Evolutionary conservation across 2,888 invertebrate species (phyloP).

Genomic region (Parelbella ahira): DNA sequence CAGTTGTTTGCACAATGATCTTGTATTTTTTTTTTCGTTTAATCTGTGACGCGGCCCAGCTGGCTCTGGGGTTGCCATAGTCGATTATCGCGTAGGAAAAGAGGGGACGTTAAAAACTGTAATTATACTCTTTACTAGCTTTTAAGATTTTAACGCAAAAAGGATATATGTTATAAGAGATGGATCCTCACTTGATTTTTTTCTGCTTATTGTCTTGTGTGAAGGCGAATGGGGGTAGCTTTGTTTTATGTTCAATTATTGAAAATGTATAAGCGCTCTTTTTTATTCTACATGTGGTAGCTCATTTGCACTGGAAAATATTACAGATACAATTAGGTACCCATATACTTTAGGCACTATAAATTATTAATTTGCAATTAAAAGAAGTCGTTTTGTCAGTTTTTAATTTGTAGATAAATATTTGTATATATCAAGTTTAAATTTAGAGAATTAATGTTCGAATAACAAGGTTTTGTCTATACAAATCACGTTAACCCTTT

Average conservation of each 20-base stretch:
- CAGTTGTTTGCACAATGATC: conserved; percentile 61
- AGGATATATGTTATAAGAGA: conserved; percentile 5
- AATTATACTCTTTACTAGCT: conserved; percentile 22
- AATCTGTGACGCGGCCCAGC: conserved; percentile 57
- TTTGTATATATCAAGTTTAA: too few species aligned
- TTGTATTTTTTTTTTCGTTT: conserved; percentile 42
- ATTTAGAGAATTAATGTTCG: too few species aligned
- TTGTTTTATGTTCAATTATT: conserved; percentile 7
- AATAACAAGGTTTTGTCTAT: too few species aligned
- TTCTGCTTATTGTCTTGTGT: conserved; percentile 15
- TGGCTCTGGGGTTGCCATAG: conserved; percentile 36
- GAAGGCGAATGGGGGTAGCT: conserved; percentile 5
- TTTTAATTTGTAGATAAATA: too few species aligned
- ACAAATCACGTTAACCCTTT: too few species aligned
- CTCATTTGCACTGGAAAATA: too few species aligned
- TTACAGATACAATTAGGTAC: too few species aligned
- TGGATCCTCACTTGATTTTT: not conserved
- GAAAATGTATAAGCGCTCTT: conserved; percentile 13
- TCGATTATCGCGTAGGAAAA: conserved; percentile 15
- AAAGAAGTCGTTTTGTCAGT: too few species aligned
- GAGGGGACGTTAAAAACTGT: conserved; percentile 23
- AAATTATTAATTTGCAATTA: too few species aligned
- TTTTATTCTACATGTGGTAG: too few species aligned
- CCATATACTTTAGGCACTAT: too few species aligned
- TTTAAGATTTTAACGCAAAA: conserved; percentile 16